These are phyloP conservation scores for Lophotis ruficrista DNA, from an alignment of 2,113 vertebrate genomes.

Conservation along the genomic window DNA sequence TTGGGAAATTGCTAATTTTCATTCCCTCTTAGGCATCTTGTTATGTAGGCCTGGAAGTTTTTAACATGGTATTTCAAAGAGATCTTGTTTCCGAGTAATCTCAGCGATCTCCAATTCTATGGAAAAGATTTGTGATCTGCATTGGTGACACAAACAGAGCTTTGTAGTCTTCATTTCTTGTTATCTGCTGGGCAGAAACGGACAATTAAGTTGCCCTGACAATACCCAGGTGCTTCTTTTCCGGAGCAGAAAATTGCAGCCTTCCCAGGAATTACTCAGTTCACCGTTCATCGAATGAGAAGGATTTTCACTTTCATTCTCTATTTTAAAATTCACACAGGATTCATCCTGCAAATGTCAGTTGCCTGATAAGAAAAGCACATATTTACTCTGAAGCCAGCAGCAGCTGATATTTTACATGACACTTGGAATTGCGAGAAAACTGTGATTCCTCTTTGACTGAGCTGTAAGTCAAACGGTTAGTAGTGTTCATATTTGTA, in stretches of 20 bases:
- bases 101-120: not conserved
- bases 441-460: not conserved
- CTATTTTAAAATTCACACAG: constrained; percentile 46
- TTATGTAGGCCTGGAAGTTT: not conserved
- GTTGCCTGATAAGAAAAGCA: constrained; percentile 31
- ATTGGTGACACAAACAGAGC: not conserved
- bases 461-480: not conserved
- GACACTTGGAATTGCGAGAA: not conserved
- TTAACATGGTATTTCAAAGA: not conserved
- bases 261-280: constrained; percentile 31
- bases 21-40: not conserved
- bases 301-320: constrained; percentile 50
- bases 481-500: not conserved
- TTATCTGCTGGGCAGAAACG: not conserved
- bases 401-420: not conserved
- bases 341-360: constrained; percentile 37
- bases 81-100: not conserved
- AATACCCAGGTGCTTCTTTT: not conserved
- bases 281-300: constrained; percentile 22
- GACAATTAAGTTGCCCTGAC: constrained; percentile 28
- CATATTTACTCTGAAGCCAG: constrained; percentile 13
- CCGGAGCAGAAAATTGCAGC: constrained; percentile 17
- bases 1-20: not conserved
- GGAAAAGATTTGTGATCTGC: not conserved
- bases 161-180: not conserved